These are phyloP conservation scores for Anneissia japonica DNA, from an alignment of 35 echinoderm and acorn worm species.

Conservation along the genomic window DNA sequence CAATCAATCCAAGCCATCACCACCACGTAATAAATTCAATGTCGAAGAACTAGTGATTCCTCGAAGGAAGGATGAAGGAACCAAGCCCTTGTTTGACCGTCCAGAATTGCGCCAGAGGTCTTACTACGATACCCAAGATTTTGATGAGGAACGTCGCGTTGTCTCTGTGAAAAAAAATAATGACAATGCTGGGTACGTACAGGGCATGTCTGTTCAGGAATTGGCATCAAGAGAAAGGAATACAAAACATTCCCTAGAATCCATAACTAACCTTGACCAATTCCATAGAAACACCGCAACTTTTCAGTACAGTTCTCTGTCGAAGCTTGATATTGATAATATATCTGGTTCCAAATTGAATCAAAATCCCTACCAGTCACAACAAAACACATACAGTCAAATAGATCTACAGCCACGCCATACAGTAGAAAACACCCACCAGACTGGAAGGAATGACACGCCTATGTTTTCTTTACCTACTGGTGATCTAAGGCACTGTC, in stretches of 20 bases:
- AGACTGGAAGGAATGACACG: background rate
- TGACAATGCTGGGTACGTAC: background rate
- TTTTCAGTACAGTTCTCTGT: background rate
- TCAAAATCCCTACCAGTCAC: background rate
- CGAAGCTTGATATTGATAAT: background rate
- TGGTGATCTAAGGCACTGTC: background rate
- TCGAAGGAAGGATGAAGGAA: conserved; percentile 40
- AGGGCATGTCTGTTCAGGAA: background rate
- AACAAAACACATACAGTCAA: background rate
- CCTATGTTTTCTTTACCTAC: background rate
- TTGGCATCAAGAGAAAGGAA: too few relatives aligned
- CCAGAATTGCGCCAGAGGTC: conserved; percentile 24
- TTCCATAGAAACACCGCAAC: background rate
- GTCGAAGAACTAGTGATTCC: conserved; percentile 27
- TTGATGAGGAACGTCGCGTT: background rate
- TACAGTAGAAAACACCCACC: background rate
- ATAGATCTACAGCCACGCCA: background rate
- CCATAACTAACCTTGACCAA: background rate
- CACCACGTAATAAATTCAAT: background rate
- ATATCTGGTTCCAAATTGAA: background rate
- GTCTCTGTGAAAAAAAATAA: background rate
- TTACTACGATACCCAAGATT: background rate
- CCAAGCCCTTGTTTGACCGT: conserved; percentile 41
- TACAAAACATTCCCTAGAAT: background rate
- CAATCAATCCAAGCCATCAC: background rate